Base-by-base conservation (phyloP, 2,113 vertebrate species). In the Chiloscyllium plagiosum region DNA sequence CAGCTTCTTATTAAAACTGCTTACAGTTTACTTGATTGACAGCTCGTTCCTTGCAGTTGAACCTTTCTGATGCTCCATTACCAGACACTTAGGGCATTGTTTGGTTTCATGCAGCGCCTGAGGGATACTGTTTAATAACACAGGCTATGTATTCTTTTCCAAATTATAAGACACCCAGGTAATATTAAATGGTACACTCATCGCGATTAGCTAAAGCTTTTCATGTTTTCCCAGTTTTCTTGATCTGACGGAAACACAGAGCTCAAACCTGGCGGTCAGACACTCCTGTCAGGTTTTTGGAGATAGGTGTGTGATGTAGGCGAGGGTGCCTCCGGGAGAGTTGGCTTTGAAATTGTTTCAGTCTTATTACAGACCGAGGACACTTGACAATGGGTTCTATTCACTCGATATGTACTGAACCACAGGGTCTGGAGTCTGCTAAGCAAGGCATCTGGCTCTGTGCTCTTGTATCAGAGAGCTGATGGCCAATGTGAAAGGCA, bases 1-100 rank as follows among this genome's bases (percentile, higher is more conserved):
- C 42, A 72, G 24, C 94, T 47, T 70, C 93, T 94, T 70, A 95
- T 95, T 95, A 95, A 95, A 76, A 72, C 42, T 17, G 66, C 68
- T 95, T 15, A 72, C 24, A 33, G 94, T 52, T 72, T 95, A 69
- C 47, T 47, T 50, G 93, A 72, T 95, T 95, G 94, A 72, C 94
- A 95, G 94, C 42, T 76, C 94, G 50, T 95, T 52, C 26, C 29
- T 22, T 95, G 94, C 15, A 5, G 29, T 52, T 50, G 94, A 76
- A 52, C 94, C 68, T 33, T 4, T 22, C 69, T 50, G 69, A 72
- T 52, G 42, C 37, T 95, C 6, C 29, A 76, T 68, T 24, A 50
- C 29, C 68, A 95, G 94, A 95, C 94, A 95, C 94, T 33, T 22
- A 12, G 94, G 20, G 24, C 68, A 76, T 95, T 95, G 94, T 95